These are phyloP conservation scores for Diploptera punctata DNA, from an alignment of 2,888 invertebrate species.

Conservation along the genomic window DNA sequence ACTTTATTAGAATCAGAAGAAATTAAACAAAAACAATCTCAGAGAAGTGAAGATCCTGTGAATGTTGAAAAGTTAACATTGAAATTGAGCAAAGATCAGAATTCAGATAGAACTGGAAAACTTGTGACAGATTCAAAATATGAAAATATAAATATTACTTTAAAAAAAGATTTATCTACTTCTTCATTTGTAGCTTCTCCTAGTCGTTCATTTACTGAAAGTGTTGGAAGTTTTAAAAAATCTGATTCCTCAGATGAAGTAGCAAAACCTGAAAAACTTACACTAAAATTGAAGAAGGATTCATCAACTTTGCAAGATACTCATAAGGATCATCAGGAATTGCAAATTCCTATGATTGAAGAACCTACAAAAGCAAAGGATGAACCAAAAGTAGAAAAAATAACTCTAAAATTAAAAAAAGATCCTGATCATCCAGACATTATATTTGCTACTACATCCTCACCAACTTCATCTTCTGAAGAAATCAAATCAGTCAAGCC, in stretches of 20 bases:
- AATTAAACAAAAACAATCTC: background rate
- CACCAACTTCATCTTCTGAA: background rate
- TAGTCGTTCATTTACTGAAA: background rate
- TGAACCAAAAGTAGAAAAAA: conserved; percentile 35
- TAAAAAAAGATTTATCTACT: background rate
- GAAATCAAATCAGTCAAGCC: background rate
- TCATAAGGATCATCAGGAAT: background rate
- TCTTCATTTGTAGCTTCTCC: background rate
- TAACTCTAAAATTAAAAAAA: conserved; percentile 39
- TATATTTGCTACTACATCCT: conserved; percentile 21
- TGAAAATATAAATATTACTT: background rate
- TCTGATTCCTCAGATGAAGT: background rate
- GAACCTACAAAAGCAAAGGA: conserved; percentile 1
- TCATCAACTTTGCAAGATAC: background rate
- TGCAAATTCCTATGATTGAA: too few species aligned
- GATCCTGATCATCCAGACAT: conserved; percentile 20
- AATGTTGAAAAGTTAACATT: conserved; percentile 31
- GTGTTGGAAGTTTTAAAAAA: background rate
- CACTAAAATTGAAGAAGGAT: conserved; percentile 27
- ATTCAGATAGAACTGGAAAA: background rate
- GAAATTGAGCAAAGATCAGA: conserved; percentile 10
- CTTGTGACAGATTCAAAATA: background rate
- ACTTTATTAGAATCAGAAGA: background rate
- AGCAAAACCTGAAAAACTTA: conserved; percentile 27
- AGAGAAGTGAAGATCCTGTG: background rate